Evolutionary conservation across 1,140 invertebrate species (phyloP).

Genomic region (Cepaea nemoralis): DNA sequence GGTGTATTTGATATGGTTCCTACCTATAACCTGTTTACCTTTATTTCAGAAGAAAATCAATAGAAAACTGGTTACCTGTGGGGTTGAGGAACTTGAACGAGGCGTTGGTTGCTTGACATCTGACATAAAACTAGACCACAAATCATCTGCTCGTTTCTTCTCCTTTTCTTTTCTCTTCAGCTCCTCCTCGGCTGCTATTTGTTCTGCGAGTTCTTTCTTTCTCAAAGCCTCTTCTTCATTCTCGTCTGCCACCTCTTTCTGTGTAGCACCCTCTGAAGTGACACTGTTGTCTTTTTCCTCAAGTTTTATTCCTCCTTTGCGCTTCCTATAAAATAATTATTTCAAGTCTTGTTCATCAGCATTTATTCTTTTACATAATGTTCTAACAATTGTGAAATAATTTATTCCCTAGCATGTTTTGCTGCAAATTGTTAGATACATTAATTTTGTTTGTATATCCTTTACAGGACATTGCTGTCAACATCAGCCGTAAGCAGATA

Average conservation of each 20-base stretch:
- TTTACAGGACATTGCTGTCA: too few relatives aligned
- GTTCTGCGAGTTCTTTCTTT: constrained; percentile 51
- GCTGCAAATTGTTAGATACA: too few relatives aligned
- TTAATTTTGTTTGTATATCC: too few relatives aligned
- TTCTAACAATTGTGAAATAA: too few relatives aligned
- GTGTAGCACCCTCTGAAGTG: constrained; percentile 18
- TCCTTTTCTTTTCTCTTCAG: constrained; percentile 57
- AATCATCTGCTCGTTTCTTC: constrained; percentile 64
- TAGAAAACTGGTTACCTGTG: too few relatives aligned
- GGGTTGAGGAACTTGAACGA: constrained; percentile 3
- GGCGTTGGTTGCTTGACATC: constrained; percentile 60
- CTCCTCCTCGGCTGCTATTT: constrained; percentile 53
- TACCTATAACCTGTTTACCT: too few relatives aligned
- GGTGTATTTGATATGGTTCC: too few relatives aligned
- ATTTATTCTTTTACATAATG: too few relatives aligned
- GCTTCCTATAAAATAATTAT: constrained; percentile 50
- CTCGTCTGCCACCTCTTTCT: constrained; percentile 38
- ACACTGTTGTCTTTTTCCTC: constrained; percentile 36
- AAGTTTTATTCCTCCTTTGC: constrained; percentile 61
- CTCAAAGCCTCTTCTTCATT: constrained; percentile 45
- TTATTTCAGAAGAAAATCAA: too few relatives aligned
- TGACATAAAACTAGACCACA: constrained; percentile 68
- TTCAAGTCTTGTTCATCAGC: not conserved
- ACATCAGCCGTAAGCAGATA: too few relatives aligned
- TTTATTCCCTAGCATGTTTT: too few relatives aligned